A percentile compares a stretch with the other conserved stretches of the same genome.
These are phyloP conservation scores for Agrotis puta DNA, from an alignment of 2,888 invertebrate species.

Conservation along the genomic window DNA sequence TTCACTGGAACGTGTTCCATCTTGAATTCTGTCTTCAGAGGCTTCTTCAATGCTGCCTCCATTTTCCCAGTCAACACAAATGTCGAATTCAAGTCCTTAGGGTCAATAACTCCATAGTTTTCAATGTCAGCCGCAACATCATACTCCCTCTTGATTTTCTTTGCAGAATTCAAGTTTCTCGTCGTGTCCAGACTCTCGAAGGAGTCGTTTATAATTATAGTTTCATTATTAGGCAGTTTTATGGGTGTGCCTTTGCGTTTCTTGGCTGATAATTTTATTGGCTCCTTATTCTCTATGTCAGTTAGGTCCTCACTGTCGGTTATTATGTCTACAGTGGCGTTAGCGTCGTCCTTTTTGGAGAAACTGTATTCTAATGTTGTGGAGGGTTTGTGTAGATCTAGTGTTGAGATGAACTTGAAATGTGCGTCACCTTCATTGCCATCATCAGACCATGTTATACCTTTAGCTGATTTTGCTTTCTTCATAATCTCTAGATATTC, in stretches of 20 bases:
- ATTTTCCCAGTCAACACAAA: constrained; percentile 84
- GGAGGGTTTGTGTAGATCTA: constrained; percentile 79
- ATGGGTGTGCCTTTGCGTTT: constrained; percentile 87
- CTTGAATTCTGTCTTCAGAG: constrained; percentile 70
- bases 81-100: constrained; percentile 85
- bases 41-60: constrained; percentile 72
- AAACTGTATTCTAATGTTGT: constrained; percentile 69
- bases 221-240: constrained; percentile 82
- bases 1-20: constrained; percentile 69
- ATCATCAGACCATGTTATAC: constrained; percentile 92
- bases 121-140: constrained; percentile 73
- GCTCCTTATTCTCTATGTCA: constrained; percentile 80
- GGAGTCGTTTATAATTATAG: constrained; percentile 86
- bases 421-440: constrained; percentile 76
- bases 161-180: constrained; percentile 79
- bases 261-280: constrained; percentile 66
- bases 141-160: constrained; percentile 80
- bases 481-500: constrained; percentile 92
- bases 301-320: constrained; percentile 84
- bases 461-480: constrained; percentile 91
- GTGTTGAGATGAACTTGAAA: constrained; percentile 80
- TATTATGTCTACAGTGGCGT: constrained; percentile 74
- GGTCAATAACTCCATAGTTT: constrained; percentile 77
- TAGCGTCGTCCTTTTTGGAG: constrained; percentile 66
- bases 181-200: constrained; percentile 81